A percentile compares a stretch with the other conserved stretches of the same genome.
Evolutionary conservation across 2,113 vertebrate species (phyloP).

Genomic region (Mirounga angustirostris): DNA sequence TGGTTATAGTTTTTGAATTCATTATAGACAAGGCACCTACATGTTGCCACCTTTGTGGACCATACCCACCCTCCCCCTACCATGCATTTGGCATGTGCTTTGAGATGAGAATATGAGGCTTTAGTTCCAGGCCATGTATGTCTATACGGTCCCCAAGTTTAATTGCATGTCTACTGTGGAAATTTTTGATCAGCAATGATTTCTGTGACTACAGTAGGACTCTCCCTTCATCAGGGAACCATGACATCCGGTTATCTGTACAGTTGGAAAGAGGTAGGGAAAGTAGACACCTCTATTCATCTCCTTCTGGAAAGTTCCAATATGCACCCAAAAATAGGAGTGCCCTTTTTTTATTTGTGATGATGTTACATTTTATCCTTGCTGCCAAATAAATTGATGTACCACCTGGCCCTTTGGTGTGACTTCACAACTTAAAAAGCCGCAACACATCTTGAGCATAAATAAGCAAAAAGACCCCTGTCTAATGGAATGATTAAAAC

Average conservation of each 20-base stretch:
- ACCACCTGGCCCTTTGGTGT: neutral
- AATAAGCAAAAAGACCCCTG: conserved; percentile 68
- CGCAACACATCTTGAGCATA: conserved; percentile 13
- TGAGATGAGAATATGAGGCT: neutral
- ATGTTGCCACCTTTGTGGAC: no score
- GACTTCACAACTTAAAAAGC: conserved; percentile 46
- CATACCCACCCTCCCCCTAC: fast-evolving
- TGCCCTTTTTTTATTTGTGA: neutral
- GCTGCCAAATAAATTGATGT: neutral
- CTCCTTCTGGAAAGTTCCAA: neutral
- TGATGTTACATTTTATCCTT: neutral
- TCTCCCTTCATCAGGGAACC: neutral
- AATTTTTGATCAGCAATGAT: neutral
- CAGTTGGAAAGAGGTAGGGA: neutral
- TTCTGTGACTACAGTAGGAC: neutral
- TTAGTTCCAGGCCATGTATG: neutral
- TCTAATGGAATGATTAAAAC: conserved; percentile 86
- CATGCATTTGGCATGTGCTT: neutral
- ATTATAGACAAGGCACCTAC: neutral
- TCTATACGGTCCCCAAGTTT: neutral
- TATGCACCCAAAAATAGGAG: neutral
- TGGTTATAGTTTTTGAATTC: neutral
- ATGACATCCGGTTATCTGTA: neutral
- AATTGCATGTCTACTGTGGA: neutral
- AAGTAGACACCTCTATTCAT: neutral